A percentile compares a stretch with the other conserved stretches of the same genome.
phyloP scores from a whole-genome alignment of 2,888 invertebrate species.

The Notodonta ziczac region DNA sequence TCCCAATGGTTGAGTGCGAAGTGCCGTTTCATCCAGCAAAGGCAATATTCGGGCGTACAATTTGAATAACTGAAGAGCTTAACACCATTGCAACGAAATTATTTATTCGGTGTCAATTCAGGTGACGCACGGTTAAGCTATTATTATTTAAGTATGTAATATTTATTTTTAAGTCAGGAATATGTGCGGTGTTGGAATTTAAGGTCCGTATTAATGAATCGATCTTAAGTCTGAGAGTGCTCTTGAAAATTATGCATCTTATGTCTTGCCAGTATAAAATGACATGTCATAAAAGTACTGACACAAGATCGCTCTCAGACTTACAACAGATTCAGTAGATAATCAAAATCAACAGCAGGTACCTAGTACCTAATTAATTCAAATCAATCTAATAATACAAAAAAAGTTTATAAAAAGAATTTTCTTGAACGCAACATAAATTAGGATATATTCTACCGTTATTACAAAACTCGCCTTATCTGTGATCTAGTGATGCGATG shows the following conservation, averaged over 20 bases:
- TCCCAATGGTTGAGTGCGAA: slow-evolving; percentile 28
- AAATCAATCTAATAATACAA: slow-evolving; percentile 4
- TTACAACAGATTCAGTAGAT: no score
- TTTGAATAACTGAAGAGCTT: slow-evolving; percentile 34
- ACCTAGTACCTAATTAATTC: no score
- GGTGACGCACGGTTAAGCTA: slow-evolving; percentile 12
- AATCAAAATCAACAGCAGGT: no score
- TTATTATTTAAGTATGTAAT: no score
- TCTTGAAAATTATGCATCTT: no score
- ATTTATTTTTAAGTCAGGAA: no score
- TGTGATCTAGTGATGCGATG: slow-evolving; percentile 45
- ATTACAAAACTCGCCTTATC: slow-evolving; percentile 42
- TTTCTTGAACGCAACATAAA: slow-evolving; percentile 17
- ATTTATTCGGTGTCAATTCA: slow-evolving; percentile 12
- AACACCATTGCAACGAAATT: slow-evolving; percentile 21
- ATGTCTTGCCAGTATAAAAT: no score
- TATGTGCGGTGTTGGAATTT: no score
- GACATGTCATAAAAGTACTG: no score
- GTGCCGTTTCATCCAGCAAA: slow-evolving; percentile 29
- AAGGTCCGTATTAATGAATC: no score
- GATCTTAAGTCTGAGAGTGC: no score
- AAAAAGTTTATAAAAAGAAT: slow-evolving; percentile 17
- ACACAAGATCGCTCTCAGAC: no score
- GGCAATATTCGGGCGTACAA: slow-evolving; percentile 26
- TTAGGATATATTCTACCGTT: slow-evolving; percentile 44